These are phyloP conservation scores for Chouioia cunea DNA, from an alignment of 2,888 invertebrate species.

Conservation along the genomic window DNA sequence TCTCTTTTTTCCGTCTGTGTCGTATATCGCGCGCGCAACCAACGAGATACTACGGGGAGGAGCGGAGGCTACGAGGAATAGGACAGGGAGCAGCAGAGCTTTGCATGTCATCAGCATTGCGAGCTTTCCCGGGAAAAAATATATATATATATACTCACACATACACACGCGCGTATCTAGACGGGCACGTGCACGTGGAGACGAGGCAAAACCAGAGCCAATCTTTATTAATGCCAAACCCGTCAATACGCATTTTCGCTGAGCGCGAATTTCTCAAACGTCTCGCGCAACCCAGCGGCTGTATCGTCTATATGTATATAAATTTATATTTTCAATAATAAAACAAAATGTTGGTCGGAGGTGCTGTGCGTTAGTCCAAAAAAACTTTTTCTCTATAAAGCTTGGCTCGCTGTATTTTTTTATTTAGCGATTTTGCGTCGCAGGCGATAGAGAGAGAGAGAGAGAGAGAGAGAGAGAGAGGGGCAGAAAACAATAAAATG, in stretches of 20 bases:
- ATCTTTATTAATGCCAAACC: conserved; percentile 39
- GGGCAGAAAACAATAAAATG: too few relatives aligned
- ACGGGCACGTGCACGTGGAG: neutral
- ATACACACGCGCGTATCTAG: too few relatives aligned
- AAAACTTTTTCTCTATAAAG: neutral
- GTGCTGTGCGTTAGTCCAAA: neutral
- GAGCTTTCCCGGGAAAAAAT: conserved; percentile 19
- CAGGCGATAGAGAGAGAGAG: neutral
- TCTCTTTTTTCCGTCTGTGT: conserved; percentile 20
- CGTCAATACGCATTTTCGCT: conserved; percentile 18
- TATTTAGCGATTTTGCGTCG: too few relatives aligned
- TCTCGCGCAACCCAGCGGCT: neutral
- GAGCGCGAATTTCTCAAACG: neutral
- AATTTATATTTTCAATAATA: conserved; percentile 23
- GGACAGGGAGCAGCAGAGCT: conserved; percentile 15
- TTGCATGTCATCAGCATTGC: conserved; percentile 41
- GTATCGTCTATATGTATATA: too few relatives aligned
- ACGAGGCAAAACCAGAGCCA: conserved; percentile 12
- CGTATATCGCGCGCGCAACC: neutral
- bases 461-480: too few relatives aligned
- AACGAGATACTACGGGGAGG: too few relatives aligned
- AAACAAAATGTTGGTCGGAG: conserved; percentile 12
- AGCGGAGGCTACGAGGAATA: neutral
- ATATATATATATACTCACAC: conserved; percentile 10
- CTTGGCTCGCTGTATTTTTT: too few relatives aligned